These are phyloP conservation scores for Spilarctia lutea DNA, from an alignment of 2,888 invertebrate species.

Conservation along the genomic window DNA sequence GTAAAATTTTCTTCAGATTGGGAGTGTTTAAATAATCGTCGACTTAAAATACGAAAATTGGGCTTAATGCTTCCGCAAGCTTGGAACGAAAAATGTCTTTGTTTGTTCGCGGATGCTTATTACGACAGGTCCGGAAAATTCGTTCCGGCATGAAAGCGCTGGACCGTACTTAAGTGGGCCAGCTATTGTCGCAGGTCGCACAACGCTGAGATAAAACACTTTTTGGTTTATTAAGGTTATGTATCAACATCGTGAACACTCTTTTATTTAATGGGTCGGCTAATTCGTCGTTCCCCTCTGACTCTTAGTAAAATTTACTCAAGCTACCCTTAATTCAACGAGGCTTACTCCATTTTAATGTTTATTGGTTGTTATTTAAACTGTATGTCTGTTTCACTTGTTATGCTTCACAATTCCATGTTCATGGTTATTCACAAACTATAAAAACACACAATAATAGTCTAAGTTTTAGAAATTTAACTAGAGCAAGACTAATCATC, in stretches of 20 bases:
- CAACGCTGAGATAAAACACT: slow-evolving; percentile 72
- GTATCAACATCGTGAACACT: slow-evolving; percentile 76
- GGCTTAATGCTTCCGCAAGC: slow-evolving; percentile 73
- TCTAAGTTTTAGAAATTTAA: not conserved
- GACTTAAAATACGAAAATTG: slow-evolving; percentile 72
- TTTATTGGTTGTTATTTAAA: slow-evolving; percentile 21
- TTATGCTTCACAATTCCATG: not conserved
- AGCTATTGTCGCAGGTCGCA: slow-evolving; percentile 71
- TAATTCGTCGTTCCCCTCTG: slow-evolving; percentile 59
- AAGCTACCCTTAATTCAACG: slow-evolving; percentile 19
- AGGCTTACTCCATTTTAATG: slow-evolving; percentile 23
- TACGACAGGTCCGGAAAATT: slow-evolving; percentile 77
- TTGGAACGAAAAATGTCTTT: slow-evolving; percentile 77
- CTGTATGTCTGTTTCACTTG: not conserved
- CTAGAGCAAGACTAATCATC: not conserved
- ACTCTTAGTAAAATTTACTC: slow-evolving; percentile 48
- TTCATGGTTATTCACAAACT: not conserved
- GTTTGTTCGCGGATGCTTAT: slow-evolving; percentile 80
- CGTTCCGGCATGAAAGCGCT: slow-evolving; percentile 72
- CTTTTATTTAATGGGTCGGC: slow-evolving; percentile 72
- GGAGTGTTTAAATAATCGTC: slow-evolving; percentile 55
- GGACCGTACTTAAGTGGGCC: slow-evolving; percentile 79
- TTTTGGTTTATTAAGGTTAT: slow-evolving; percentile 77
- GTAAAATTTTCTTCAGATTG: slow-evolving; percentile 22
- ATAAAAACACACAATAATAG: not conserved